Evolutionary conservation across 2,888 invertebrate genomes (phyloP).

Genomic region (Pemphredon lugubris): DNA sequence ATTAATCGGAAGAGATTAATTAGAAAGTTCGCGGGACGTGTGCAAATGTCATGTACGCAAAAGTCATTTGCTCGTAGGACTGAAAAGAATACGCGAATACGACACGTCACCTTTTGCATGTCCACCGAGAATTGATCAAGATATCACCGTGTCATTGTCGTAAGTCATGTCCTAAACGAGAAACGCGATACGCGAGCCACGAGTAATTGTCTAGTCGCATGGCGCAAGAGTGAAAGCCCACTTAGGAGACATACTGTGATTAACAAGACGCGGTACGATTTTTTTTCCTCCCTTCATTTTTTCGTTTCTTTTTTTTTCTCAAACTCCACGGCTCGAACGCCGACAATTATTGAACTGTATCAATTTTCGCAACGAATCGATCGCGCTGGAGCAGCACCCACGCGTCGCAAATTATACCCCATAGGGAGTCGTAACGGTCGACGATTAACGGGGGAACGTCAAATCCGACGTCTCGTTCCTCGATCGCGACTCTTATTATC

Average conservation of each 20-base stretch:
- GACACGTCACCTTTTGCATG: background rate
- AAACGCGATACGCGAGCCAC: conserved; percentile 36
- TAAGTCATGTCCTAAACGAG: conserved; percentile 47
- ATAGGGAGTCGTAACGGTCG: conserved; percentile 27
- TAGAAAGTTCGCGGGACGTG: no score
- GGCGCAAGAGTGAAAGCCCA: conserved; percentile 60
- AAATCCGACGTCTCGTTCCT: conserved; percentile 21
- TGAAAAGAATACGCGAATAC: background rate
- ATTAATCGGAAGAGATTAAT: no score
- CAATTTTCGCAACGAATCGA: conserved; percentile 27
- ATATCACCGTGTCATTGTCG: conserved; percentile 50
- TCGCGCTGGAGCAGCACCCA: conserved; percentile 32
- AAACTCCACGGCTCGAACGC: conserved; percentile 22
- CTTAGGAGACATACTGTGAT: conserved; percentile 46
- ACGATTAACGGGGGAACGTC: conserved; percentile 23
- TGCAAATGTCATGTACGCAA: no score
- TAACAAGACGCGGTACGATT: conserved; percentile 34
- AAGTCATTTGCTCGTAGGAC: background rate
- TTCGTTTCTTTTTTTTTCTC: background rate
- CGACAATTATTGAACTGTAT: conserved; percentile 39
- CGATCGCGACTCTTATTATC: no score
- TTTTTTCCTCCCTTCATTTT: no score
- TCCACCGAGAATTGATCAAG: conserved; percentile 44
- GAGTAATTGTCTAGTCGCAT: conserved; percentile 48
- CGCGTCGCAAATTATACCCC: conserved; percentile 37